These are phyloP conservation scores for Scaptomyza hsui DNA, from an alignment of 1,140 invertebrate species.

Conservation along the genomic window DNA sequence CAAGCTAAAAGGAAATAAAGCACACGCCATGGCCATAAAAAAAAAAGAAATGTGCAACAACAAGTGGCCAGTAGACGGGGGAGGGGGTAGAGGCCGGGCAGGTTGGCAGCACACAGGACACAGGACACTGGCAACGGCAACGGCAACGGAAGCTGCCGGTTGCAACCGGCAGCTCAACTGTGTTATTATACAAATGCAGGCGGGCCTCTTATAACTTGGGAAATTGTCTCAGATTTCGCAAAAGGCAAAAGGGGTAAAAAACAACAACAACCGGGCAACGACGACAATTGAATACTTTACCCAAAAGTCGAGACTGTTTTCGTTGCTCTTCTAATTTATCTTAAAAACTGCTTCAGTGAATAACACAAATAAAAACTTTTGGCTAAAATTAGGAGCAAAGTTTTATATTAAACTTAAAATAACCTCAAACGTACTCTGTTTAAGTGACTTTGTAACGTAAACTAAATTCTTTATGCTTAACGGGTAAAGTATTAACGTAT, in stretches of 20 bases:
- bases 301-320: background rate
- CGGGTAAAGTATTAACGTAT: conserved; percentile 30
- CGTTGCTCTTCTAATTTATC: too few relatives aligned
- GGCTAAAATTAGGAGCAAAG: too few relatives aligned
- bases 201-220: conserved; percentile 64
- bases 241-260: conserved; percentile 40
- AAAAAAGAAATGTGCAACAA: conserved; percentile 62
- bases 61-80: conserved; percentile 63
- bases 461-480: conserved; percentile 2
- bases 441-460: background rate
- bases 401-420: too few relatives aligned
- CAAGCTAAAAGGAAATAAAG: conserved; percentile 76
- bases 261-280: background rate
- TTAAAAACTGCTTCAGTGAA: too few relatives aligned
- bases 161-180: conserved; percentile 62
- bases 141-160: conserved; percentile 58
- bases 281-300: conserved; percentile 10
- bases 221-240: conserved; percentile 79
- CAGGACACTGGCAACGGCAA: conserved; percentile 22
- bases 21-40: conserved; percentile 61
- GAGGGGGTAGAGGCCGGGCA: background rate
- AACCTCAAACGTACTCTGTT: too few relatives aligned
- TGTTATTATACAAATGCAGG: conserved; percentile 77
- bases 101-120: conserved; percentile 22
- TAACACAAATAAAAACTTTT: too few relatives aligned